Conservation (phyloP, 2,888 invertebrate species). For the Aquatica leii region DNA sequence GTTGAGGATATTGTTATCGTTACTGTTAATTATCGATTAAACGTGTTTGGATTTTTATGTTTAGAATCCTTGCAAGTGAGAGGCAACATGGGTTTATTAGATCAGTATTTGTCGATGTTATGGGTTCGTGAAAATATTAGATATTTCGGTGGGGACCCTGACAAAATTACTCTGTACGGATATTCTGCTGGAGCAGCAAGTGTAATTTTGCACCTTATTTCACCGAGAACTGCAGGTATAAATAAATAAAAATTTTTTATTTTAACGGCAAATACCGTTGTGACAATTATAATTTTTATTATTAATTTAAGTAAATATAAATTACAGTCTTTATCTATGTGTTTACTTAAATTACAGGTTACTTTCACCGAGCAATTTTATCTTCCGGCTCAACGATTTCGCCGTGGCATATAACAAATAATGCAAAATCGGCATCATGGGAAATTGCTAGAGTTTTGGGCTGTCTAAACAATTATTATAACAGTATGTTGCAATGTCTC, state of each 20-base stretch:
- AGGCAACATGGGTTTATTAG: slow-evolving; percentile 87
- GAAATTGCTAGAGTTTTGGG: slow-evolving; percentile 66
- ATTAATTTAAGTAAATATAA: no score
- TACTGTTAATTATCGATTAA: slow-evolving; percentile 74
- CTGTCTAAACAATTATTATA: slow-evolving; percentile 63
- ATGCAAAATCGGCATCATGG: slow-evolving; percentile 63
- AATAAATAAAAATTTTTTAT: background rate
- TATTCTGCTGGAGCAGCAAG: slow-evolving; percentile 82
- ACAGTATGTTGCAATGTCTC: slow-evolving; percentile 68
- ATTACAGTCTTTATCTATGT: no score
- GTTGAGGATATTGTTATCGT: slow-evolving; percentile 76
- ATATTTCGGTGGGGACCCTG: slow-evolving; percentile 82
- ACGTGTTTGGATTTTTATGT: slow-evolving; percentile 75
- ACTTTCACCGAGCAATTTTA: slow-evolving; percentile 73
- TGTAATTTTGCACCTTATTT: slow-evolving; percentile 71
- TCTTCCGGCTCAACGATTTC: slow-evolving; percentile 69
- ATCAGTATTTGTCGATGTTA: slow-evolving; percentile 81
- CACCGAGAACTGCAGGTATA: slow-evolving; percentile 69
- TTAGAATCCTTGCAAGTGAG: slow-evolving; percentile 66
- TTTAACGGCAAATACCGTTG: no score
- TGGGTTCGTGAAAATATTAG: slow-evolving; percentile 81
- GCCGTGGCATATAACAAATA: slow-evolving; percentile 59
- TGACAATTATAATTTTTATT: no score
- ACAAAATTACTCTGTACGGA: slow-evolving; percentile 81
- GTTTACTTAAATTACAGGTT: slow-evolving; percentile 55